A percentile compares a stretch with the other conserved stretches of the same genome.
phyloP scores from a whole-genome alignment of 2,797 vertebrate genomes.

The Crax fasciolata region DNA sequence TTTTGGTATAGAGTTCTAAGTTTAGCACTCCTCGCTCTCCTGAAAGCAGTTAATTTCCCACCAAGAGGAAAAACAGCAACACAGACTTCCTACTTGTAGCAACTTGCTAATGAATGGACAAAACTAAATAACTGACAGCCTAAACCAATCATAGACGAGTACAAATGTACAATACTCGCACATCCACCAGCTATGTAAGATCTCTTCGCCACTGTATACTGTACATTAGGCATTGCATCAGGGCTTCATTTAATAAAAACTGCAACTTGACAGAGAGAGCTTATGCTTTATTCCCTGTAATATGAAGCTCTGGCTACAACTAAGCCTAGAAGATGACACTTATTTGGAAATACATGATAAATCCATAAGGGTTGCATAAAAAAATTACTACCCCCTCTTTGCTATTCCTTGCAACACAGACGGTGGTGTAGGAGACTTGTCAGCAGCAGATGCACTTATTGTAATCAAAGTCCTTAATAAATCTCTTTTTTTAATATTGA shows the following conservation, averaged over 20 bases:
- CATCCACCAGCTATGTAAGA: background rate
- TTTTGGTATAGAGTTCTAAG: slow-evolving; percentile 37
- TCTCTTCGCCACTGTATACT: background rate
- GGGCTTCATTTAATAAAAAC: background rate
- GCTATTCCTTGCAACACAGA: slow-evolving; percentile 70
- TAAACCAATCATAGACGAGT: background rate
- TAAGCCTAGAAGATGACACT: slow-evolving; percentile 58
- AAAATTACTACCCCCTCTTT: slow-evolving; percentile 62
- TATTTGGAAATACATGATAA: slow-evolving; percentile 71
- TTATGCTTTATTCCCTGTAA: background rate
- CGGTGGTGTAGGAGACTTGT: slow-evolving; percentile 77
- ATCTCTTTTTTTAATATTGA: slow-evolving; percentile 67
- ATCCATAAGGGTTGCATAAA: slow-evolving; percentile 65
- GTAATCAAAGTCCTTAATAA: slow-evolving; percentile 76
- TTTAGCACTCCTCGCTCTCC: slow-evolving; percentile 42
- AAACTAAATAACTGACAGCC: background rate
- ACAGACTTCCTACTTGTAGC: background rate
- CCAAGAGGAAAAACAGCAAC: slow-evolving; percentile 22
- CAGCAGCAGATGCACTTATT: slow-evolving; percentile 78
- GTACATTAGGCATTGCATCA: background rate
- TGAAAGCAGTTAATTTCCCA: slow-evolving; percentile 27
- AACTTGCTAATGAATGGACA: background rate
- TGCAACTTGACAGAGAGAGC: background rate
- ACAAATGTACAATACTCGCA: background rate
- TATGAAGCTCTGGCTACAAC: slow-evolving; percentile 45